A percentile compares a stretch with the other conserved stretches of the same genome.
phyloP scores from a whole-genome alignment of 1,140 invertebrate species.

The Mizuhopecten yessoensis region DNA sequence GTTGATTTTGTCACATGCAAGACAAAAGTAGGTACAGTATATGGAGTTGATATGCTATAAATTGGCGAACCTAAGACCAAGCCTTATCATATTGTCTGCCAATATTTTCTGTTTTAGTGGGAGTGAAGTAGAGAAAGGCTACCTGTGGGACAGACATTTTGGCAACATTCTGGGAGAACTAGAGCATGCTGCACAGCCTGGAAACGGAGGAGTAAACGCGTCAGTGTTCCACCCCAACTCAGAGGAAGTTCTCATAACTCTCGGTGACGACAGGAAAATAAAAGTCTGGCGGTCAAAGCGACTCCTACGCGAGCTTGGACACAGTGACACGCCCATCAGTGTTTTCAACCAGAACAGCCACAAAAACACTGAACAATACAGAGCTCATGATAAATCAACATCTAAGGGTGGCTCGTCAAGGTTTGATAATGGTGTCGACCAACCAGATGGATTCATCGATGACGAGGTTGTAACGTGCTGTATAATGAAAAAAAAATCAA shows the following conservation, averaged over 20 bases:
- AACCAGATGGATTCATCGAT: background rate
- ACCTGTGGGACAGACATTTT: background rate
- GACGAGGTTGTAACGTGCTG: background rate
- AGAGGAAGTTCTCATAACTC: background rate
- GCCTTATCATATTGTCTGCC: no score
- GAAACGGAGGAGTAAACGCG: background rate
- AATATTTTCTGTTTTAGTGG: background rate
- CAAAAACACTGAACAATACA: background rate
- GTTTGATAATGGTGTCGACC: background rate
- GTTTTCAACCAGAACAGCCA: background rate
- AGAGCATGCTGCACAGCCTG: background rate
- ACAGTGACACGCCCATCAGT: background rate
- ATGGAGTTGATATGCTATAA: no score
- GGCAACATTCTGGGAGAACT: conserved; percentile 10
- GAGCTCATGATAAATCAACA: background rate
- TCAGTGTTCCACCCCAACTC: background rate
- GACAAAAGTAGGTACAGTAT: no score
- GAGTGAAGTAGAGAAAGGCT: background rate
- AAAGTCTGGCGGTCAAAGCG: conserved; percentile 15
- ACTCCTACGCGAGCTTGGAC: background rate
- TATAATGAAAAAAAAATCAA: background rate
- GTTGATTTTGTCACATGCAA: no score
- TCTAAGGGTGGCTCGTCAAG: background rate
- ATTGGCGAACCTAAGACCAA: no score
- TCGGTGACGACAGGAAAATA: conserved; percentile 28